phyloP scores from a whole-genome alignment of 1,140 invertebrate species.

The Sarcophaga bullata region DNA sequence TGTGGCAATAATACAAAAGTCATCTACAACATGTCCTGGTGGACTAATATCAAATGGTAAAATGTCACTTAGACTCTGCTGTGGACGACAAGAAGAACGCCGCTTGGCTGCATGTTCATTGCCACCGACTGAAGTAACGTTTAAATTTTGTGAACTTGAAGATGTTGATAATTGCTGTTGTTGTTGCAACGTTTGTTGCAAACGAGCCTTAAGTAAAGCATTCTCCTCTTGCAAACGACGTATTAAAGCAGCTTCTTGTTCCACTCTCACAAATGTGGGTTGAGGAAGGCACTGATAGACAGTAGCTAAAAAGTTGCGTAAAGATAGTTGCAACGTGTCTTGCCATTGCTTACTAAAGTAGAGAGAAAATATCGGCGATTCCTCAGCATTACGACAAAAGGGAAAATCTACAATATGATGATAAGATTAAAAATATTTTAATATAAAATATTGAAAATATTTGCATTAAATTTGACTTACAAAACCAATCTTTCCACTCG shows the following conservation, averaged over 20 bases:
- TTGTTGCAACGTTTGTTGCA: slow-evolving; percentile 61
- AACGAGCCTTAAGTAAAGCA: slow-evolving; percentile 72
- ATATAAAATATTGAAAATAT: not conserved
- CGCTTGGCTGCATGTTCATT: slow-evolving; percentile 64
- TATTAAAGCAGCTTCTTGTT: slow-evolving; percentile 83
- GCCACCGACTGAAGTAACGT: slow-evolving; percentile 18
- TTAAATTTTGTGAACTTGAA: slow-evolving; percentile 48
- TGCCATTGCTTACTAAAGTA: slow-evolving; percentile 96
- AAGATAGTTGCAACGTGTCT: slow-evolving; percentile 90
- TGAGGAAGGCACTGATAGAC: slow-evolving; percentile 88
- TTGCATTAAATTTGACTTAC: slow-evolving; percentile 71
- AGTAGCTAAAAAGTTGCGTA: slow-evolving; percentile 93
- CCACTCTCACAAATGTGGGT: slow-evolving; percentile 85
- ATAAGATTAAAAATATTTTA: slow-evolving; percentile 16
- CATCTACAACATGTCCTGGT: slow-evolving; percentile 84
- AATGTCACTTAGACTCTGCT: slow-evolving; percentile 68
- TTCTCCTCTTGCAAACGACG: slow-evolving; percentile 87
- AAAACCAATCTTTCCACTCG: slow-evolving; percentile 98
- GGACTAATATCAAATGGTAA: slow-evolving; percentile 73
- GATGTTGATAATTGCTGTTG: slow-evolving; percentile 54
- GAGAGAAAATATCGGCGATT: slow-evolving; percentile 85
- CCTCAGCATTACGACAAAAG: slow-evolving; percentile 90
- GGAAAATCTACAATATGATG: slow-evolving; percentile 78
- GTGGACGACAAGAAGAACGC: slow-evolving; percentile 68
- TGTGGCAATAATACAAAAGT: slow-evolving; percentile 91